A percentile compares a stretch with the other conserved stretches of the same genome.
phyloP scores from a whole-genome alignment of 2,797 vertebrate species.

The Crotalus adamanteus region DNA sequence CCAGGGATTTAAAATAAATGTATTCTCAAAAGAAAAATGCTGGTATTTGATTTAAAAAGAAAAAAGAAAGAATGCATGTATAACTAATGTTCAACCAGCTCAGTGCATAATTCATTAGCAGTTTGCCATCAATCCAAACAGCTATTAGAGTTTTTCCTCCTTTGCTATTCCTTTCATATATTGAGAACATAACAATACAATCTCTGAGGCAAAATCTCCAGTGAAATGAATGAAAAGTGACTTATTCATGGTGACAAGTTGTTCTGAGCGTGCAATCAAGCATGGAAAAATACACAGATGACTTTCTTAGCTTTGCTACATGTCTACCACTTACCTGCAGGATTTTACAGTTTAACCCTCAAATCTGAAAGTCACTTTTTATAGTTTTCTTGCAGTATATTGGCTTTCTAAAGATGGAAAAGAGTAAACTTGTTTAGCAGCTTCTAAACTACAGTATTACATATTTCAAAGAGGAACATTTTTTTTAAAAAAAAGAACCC shows the following conservation, averaged over 20 bases:
- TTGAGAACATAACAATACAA: background rate
- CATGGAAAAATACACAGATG: constrained; percentile 25
- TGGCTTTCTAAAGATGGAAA: constrained; percentile 21
- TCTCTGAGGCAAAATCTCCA: background rate
- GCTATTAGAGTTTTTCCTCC: background rate
- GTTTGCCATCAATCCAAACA: background rate
- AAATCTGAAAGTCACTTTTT: constrained; percentile 23
- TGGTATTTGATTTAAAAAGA: background rate
- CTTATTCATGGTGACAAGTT: background rate
- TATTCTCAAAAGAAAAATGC: background rate
- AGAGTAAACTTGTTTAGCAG: constrained; percentile 39
- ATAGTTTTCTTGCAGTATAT: constrained; percentile 37
- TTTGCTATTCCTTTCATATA: background rate
- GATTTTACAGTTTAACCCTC: constrained; percentile 20
- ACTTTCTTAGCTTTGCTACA: constrained; percentile 35
- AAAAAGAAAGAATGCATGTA: background rate
- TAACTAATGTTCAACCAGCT: background rate
- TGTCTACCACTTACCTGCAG: background rate
- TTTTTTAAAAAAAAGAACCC: constrained; percentile 31
- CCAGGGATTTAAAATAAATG: background rate
- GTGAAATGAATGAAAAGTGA: constrained; percentile 2
- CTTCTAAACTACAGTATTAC: constrained; percentile 43
- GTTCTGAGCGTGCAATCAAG: background rate
- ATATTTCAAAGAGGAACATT: constrained; percentile 49
- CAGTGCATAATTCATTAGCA: background rate